Evolutionary conservation across 2,113 vertebrate genomes (phyloP), one percentile per base, ranked within the genome.

Genomic region (Mus musculus): DNA sequence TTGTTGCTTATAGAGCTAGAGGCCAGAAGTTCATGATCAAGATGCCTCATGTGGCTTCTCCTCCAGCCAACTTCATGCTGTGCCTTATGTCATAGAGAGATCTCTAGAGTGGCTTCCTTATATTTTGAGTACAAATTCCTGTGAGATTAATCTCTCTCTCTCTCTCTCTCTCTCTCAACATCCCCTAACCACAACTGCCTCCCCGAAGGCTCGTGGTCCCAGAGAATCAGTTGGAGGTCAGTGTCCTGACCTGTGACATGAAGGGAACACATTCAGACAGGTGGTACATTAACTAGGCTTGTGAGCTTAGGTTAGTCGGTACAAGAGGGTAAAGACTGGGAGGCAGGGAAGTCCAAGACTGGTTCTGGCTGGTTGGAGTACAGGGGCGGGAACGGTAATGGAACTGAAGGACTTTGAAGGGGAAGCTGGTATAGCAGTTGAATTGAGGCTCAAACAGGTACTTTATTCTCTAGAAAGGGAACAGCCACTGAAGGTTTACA

Each of bases 401-500:
- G 30, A 46, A 71, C 33, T 52, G 19, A 92, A 73, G 6, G 22
- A 28, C 39, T 28, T n/a, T 94, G 87, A 96, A 92, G n/a, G 61
- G 85, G 96, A 86, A 87, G 73, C 69, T 89, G 71, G 16, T 49
- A 84, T 46, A 26, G 61, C 36, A 17, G 69, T 5, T 49, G 82
- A 97, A 82, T 78, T 69, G 26, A 42, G 5, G 22, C 71, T 95
- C 46, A 63, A 75, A 36, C 95, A 84, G 30, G 59, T 61, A 67
- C 85, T 85, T 95, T 52, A 67, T 65, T 89, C 28, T 87, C 95
- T 69, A 76, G 82, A 87, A 69, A 92, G 90, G n/a, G 61, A 96
- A 92, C 81, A 89, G 88, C 71, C 81, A 46, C 4, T 91, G 90
- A 73, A 84, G 72, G 67, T 87, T 97, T 96, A 96, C 73, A 87